phyloP scores from a whole-genome alignment of 30 jellyfish, hydroid and myxozoan genomes.

The Hydractinia symbiolongicarpus region DNA sequence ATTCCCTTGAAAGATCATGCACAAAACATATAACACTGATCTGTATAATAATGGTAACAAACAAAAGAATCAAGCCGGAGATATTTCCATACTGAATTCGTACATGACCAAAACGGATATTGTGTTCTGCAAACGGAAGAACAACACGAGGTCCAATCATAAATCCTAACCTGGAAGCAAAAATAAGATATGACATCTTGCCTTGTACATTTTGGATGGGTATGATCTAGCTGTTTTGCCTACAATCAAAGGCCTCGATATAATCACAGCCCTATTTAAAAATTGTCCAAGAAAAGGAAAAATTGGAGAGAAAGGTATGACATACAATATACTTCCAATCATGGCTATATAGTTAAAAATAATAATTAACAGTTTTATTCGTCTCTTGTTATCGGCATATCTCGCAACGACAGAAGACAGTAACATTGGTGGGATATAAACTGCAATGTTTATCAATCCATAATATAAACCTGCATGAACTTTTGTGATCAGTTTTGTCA shows the following conservation, averaged over 20 bases:
- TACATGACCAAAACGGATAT: slow-evolving; percentile 30
- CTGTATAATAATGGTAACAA: background rate
- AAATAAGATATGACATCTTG: slow-evolving; percentile 9
- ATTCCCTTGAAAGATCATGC: slow-evolving; percentile 29
- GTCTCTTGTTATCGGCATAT: too few relatives aligned
- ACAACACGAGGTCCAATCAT: slow-evolving; percentile 25
- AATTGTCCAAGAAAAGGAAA: too few relatives aligned
- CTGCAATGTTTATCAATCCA: too few relatives aligned
- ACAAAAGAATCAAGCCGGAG: slow-evolving; percentile 28
- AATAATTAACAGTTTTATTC: too few relatives aligned
- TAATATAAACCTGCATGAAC: too few relatives aligned
- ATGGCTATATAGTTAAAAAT: too few relatives aligned
- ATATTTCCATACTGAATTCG: slow-evolving; percentile 13
- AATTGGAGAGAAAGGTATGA: too few relatives aligned
- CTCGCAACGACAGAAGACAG: too few relatives aligned
- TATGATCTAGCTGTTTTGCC: slow-evolving; percentile 24
- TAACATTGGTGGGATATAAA: too few relatives aligned
- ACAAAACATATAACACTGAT: background rate
- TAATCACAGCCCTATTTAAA: too few relatives aligned
- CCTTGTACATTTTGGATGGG: background rate
- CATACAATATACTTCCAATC: too few relatives aligned
- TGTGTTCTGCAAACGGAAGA: background rate
- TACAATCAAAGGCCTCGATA: background rate
- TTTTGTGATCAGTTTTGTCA: too few relatives aligned
- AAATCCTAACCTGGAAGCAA: slow-evolving; percentile 16